A percentile compares a stretch with the other conserved stretches of the same genome.
Evolutionary conservation across 2,113 vertebrate species (phyloP).

Genomic region (Lipophrys pholis): DNA sequence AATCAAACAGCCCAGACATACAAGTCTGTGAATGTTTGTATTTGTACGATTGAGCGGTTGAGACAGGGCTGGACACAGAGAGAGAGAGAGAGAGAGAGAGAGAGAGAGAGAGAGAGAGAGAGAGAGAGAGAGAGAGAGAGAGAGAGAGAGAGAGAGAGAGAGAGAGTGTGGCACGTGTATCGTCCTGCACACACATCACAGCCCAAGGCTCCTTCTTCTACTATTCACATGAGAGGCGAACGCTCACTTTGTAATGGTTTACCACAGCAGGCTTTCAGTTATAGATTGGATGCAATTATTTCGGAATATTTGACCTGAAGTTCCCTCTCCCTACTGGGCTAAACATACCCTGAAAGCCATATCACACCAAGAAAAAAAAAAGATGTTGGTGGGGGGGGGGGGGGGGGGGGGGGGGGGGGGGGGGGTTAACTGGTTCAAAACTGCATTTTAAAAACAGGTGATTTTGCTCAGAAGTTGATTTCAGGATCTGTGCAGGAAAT

Average conservation of each 20-base stretch:
- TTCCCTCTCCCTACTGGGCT: constrained; percentile 34
- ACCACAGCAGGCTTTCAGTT: constrained; percentile 40
- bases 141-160: not conserved
- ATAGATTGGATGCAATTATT: constrained; percentile 63
- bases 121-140: not conserved
- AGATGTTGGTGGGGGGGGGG: too few relatives aligned
- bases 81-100: too few relatives aligned
- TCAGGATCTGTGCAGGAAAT: too few relatives aligned
- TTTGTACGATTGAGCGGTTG: constrained; percentile 5
- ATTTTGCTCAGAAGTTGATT: too few relatives aligned
- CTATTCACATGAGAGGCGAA: constrained; percentile 54
- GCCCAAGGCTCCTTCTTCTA: constrained; percentile 54
- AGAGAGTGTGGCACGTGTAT: not conserved
- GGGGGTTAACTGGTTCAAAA: too few relatives aligned
- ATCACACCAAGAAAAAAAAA: not conserved
- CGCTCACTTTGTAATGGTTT: constrained; percentile 38
- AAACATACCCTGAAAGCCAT: constrained; percentile 6
- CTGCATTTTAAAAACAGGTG: not conserved
- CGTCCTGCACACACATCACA: constrained; percentile 45
- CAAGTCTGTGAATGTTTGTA: not conserved
- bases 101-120: not conserved
- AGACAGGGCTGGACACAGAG: not conserved
- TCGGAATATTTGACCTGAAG: constrained; percentile 55
- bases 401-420: too few relatives aligned
- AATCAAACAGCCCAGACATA: constrained; percentile 10